Conservation (phyloP, 2,113 vertebrate genomes). For the Apistogramma diplotaenia region DNA sequence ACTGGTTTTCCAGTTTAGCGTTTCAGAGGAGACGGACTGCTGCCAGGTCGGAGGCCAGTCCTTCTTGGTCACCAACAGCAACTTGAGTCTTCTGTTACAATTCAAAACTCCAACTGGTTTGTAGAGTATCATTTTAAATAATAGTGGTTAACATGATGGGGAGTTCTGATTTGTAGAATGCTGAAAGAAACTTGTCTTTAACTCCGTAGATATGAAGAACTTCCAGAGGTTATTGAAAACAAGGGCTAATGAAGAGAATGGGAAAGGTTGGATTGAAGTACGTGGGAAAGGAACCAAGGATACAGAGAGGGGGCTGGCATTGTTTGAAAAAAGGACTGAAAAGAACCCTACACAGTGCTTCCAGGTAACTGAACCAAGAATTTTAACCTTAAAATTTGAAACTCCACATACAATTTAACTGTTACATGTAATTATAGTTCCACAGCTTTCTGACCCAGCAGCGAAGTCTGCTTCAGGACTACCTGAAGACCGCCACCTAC, state of each 20-base stretch:
- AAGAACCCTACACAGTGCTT: slow-evolving; percentile 60
- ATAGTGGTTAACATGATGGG: not conserved
- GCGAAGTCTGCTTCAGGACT: slow-evolving; percentile 82
- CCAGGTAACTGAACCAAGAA: slow-evolving; percentile 63
- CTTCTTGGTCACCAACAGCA: slow-evolving; percentile 74
- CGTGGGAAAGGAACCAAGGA: slow-evolving; percentile 43
- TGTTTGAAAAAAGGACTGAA: slow-evolving; percentile 62
- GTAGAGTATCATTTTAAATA: slow-evolving; percentile 23
- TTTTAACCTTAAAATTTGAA: not conserved
- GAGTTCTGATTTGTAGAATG: not conserved
- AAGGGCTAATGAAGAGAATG: rapidly evolving
- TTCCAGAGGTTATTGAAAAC: slow-evolving; percentile 25
- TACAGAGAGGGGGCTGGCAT: not conserved
- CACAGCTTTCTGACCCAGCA: slow-evolving; percentile 80
- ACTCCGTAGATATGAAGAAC: slow-evolving; percentile 30
- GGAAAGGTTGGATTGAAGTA: not conserved
- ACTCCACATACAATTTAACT: not conserved
- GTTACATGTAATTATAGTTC: slow-evolving; percentile 63
- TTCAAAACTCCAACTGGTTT: slow-evolving; percentile 77
- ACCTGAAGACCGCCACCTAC: slow-evolving; percentile 78
- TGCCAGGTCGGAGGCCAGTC: slow-evolving; percentile 80
- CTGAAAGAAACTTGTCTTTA: not conserved
- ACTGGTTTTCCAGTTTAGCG: slow-evolving; percentile 74
- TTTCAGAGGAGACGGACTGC: slow-evolving; percentile 75
- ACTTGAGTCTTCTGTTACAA: slow-evolving; percentile 73